Conservation (phyloP, 2,888 invertebrate species). For the Rhodophaea formosa region DNA sequence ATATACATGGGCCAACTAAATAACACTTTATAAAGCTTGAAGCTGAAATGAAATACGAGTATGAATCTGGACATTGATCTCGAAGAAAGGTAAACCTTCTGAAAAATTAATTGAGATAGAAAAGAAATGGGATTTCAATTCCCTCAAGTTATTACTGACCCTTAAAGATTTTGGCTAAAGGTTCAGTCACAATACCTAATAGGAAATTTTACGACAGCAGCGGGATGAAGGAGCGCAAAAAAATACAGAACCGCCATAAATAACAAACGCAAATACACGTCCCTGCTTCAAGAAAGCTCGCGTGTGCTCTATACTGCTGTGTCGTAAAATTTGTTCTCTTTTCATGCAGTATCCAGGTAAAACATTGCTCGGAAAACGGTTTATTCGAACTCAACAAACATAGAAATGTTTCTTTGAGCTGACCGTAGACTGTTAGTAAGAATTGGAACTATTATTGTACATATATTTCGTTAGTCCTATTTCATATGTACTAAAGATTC, state of each 20-base stretch:
- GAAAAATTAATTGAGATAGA: background rate
- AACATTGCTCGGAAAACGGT: slow-evolving; percentile 1
- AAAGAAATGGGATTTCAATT: background rate
- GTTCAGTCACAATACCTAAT: background rate
- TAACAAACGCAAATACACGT: slow-evolving; percentile 16
- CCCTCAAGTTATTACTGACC: background rate
- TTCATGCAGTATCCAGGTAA: slow-evolving; percentile 1
- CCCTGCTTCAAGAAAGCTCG: slow-evolving; percentile 2
- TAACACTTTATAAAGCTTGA: no score
- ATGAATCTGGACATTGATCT: no score
- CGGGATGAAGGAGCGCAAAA: background rate
- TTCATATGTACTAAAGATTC: no score
- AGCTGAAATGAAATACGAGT: no score
- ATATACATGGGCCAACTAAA: no score
- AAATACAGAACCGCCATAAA: slow-evolving; percentile 15
- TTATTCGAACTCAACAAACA: background rate
- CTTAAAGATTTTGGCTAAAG: background rate
- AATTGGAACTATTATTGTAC: no score
- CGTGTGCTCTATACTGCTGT: background rate
- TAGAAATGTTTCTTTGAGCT: background rate
- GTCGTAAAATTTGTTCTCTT: slow-evolving; percentile 15
- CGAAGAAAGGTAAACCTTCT: background rate
- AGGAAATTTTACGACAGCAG: background rate
- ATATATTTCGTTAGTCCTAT: no score
- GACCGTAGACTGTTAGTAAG: no score